These are phyloP conservation scores for Heteromormyrus szaboi DNA, from an alignment of 2,797 vertebrate genomes.

Conservation along the genomic window DNA sequence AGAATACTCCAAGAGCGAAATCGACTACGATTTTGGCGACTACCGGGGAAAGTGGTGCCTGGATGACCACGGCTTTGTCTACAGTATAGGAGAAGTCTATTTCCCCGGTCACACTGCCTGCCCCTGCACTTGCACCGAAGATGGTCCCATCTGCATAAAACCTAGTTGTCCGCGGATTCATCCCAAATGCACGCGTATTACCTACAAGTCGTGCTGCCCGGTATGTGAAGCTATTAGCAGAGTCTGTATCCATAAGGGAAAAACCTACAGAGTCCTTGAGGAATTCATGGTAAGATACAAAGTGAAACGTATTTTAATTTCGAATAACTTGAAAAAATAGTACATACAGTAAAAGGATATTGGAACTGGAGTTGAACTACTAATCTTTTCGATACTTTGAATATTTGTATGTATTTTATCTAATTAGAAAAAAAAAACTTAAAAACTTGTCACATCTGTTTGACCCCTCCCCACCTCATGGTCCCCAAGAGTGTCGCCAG, in stretches of 20 bases:
- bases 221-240: conserved; percentile 63
- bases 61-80: conserved; percentile 66
- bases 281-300: conserved; percentile 64
- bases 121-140: conserved; percentile 67
- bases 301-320: conserved; percentile 3
- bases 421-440: background rate
- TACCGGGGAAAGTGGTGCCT: conserved; percentile 70
- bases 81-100: conserved; percentile 62
- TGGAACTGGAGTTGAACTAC: background rate
- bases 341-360: background rate
- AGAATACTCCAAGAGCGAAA: conserved; percentile 52
- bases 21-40: conserved; percentile 62
- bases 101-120: conserved; percentile 60
- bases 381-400: background rate
- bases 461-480: background rate
- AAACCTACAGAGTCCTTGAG: conserved; percentile 59
- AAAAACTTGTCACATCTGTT: background rate
- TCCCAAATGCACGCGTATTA: conserved; percentile 62
- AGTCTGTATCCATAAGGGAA: conserved; percentile 61
- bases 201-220: conserved; percentile 60
- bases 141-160: conserved; percentile 62
- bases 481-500: background rate
- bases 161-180: conserved; percentile 65
- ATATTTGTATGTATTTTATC: background rate
- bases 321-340: background rate